A percentile compares a stretch with the other conserved stretches of the same genome.
Conservation (phyloP, 2,113 vertebrate species). For the Craseonycteris thonglongyai region DNA sequence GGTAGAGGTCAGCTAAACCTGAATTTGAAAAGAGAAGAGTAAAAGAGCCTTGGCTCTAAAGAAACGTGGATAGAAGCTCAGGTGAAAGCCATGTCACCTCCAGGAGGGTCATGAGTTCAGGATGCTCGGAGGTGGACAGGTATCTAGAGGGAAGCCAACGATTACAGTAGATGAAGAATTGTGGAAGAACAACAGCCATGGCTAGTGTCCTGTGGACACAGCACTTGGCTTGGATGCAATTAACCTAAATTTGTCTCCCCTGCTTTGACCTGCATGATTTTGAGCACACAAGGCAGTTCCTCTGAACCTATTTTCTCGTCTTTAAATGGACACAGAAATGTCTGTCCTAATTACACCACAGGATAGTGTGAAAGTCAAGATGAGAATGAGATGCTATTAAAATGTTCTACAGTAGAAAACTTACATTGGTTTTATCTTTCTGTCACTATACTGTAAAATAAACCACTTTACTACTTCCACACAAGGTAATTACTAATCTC, state of each 20-base stretch:
- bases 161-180: neutral
- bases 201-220: no score
- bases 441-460: neutral
- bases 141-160: neutral
- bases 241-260: neutral
- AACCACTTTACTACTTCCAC: neutral
- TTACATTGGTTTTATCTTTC: neutral
- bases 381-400: slow-evolving; percentile 12
- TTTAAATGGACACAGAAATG: neutral
- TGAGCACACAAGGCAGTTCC: neutral
- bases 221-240: neutral
- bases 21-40: neutral
- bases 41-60: neutral
- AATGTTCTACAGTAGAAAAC: neutral
- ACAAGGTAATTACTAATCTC: neutral
- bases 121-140: neutral
- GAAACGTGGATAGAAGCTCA: neutral
- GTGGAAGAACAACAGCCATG: neutral
- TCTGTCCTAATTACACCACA: neutral
- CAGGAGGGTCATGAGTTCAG: neutral
- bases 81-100: neutral
- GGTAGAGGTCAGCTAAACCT: neutral
- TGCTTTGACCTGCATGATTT: neutral
- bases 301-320: neutral
- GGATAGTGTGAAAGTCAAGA: neutral